phyloP scores from a whole-genome alignment of 2,113 vertebrate genomes.

The Labrus mixtus region DNA sequence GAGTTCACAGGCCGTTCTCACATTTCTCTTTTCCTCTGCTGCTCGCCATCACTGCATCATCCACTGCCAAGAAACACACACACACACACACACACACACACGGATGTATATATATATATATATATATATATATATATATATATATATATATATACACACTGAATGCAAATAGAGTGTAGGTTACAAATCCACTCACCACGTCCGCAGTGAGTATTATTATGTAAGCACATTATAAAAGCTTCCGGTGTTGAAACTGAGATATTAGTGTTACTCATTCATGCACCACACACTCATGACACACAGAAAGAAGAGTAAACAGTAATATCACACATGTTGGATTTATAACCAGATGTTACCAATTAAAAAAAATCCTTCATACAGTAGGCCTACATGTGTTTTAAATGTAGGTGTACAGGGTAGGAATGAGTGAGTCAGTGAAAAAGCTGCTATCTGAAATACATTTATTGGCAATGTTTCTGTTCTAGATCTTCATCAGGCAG shows the following conservation, averaged over 20 bases:
- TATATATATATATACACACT: neutral
- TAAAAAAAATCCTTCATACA: no score
- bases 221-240: conserved; percentile 35
- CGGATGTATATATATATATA: no score
- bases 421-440: no score
- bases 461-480: no score
- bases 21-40: conserved; percentile 64
- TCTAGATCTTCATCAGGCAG: no score
- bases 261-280: neutral
- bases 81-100: conserved; percentile 4
- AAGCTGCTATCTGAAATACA: no score
- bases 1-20: conserved; percentile 73
- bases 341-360: conserved; percentile 5
- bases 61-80: conserved; percentile 61
- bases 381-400: no score
- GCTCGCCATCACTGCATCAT: conserved; percentile 49
- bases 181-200: conserved; percentile 22
- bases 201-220: conserved; percentile 21
- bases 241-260: conserved; percentile 36
- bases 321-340: neutral
- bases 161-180: conserved; percentile 38
- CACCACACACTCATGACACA: neutral
- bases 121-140: no score
- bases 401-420: no score
- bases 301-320: neutral